Evolutionary conservation across 2,888 invertebrate genomes (phyloP), one percentile per base, ranked within the genome.

Genomic region (Lydus trimaculatus): DNA sequence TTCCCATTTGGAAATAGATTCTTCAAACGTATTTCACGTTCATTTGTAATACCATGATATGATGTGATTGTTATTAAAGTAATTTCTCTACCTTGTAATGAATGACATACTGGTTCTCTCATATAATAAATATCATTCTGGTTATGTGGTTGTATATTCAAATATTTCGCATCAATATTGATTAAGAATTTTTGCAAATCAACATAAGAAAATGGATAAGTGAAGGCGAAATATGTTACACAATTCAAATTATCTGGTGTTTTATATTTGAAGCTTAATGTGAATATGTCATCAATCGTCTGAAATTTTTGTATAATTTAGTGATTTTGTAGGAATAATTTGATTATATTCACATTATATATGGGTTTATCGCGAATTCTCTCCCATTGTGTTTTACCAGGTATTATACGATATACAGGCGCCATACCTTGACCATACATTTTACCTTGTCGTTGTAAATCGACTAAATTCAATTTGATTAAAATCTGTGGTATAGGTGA

Each of bases 371-470:
- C 94, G 73, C 91, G 89, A 70, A 95, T 92, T 71, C 96, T 87
- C 78, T 95, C 94, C 96, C 96, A 97, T 76, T 92, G 90, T 9
- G 90, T 89, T 80, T 91, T 91, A 15, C 92, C 92, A 11, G 95
- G 95, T 65, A 94, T 83, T 7, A 91, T 89, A 75, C 91, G 88
- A 71, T 88, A 93, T 31, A 95, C 94, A 0, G 95, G 95, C 28
- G 92, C 91, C 95, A 95, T 95, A 56, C 97, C 97, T 83, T 96
- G 95, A 80, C 93, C 93, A 84, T 93, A 97, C 88, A 97, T 91
- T 86, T 95, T 96, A 64, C 92, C 92, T 87, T 97, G 96, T 76
- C 93, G 91, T 85, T 97, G 97, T 74, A 97, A 86, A 85, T 96
- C 96, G 82, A 95, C 91, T 66, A 97, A 87, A 84, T 95, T 96